A percentile compares a stretch with the other conserved stretches of the same genome.
Conservation (phyloP, 2,797 vertebrate species). For the Alauda arvensis region DNA sequence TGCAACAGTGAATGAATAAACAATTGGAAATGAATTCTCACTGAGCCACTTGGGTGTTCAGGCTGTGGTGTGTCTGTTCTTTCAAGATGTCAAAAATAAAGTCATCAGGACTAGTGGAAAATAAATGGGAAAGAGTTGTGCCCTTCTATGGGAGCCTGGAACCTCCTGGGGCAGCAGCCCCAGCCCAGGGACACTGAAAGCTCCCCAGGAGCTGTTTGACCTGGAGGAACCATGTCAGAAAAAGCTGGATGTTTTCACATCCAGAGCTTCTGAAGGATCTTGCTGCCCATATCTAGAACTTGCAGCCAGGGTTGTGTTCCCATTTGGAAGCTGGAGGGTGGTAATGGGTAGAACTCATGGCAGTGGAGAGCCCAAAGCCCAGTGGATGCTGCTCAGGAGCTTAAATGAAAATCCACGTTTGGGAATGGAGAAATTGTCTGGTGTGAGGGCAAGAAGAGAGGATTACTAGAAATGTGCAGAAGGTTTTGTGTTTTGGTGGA, state of each 20-base stretch:
- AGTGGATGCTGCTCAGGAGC: background rate
- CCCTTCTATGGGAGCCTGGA: background rate
- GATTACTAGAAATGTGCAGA: background rate
- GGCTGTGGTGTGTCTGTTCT: background rate
- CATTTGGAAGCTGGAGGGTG: background rate
- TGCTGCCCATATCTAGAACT: background rate
- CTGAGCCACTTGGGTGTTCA: background rate
- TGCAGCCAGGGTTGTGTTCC: background rate
- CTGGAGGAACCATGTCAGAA: background rate
- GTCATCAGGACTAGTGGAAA: background rate
- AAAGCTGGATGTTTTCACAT: background rate
- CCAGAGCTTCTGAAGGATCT: background rate
- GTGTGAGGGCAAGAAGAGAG: background rate
- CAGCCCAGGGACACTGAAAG: background rate
- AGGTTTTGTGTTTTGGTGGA: background rate
- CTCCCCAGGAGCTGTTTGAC: background rate
- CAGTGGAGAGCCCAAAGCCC: background rate
- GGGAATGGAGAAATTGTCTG: background rate
- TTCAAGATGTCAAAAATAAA: background rate
- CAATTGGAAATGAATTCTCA: background rate
- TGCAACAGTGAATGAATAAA: background rate
- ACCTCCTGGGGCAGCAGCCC: background rate
- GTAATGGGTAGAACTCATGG: rapidly evolving
- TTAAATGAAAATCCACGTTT: background rate
- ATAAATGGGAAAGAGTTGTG: background rate